A percentile compares a stretch with the other conserved stretches of the same genome.
These are phyloP conservation scores for Meganola albula DNA, from an alignment of 2,888 invertebrate genomes.

Conservation along the genomic window DNA sequence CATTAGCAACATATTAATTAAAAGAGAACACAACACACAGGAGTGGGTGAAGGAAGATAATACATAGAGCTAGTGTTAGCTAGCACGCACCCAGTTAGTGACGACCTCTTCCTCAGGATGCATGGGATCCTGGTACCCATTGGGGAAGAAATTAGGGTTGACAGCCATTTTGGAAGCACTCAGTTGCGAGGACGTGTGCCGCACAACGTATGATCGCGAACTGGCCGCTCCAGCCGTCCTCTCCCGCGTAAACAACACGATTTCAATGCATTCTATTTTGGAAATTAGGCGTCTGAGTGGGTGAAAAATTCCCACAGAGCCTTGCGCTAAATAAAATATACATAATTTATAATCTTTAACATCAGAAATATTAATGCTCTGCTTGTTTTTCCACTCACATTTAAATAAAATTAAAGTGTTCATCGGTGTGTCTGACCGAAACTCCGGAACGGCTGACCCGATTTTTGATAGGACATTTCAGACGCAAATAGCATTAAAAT, in stretches of 20 bases:
- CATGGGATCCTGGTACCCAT: constrained; percentile 73
- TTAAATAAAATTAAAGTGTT: too few species aligned
- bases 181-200: constrained; percentile 55
- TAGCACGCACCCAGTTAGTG: constrained; percentile 78
- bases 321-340: constrained; percentile 43
- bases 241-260: constrained; percentile 68
- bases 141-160: constrained; percentile 74
- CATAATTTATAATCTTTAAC: constrained; percentile 41
- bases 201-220: constrained; percentile 61
- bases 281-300: constrained; percentile 69
- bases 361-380: too few species aligned
- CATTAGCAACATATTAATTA: constrained; percentile 21
- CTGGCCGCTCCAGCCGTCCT: constrained; percentile 66
- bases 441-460: too few species aligned
- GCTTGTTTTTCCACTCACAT: too few species aligned
- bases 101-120: constrained; percentile 78
- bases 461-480: too few species aligned
- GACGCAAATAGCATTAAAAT: too few species aligned
- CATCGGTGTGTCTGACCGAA: too few species aligned
- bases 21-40: constrained; percentile 20
- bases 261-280: constrained; percentile 76
- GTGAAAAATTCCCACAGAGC: constrained; percentile 56
- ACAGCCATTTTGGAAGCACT: constrained; percentile 56
- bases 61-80: constrained; percentile 20
- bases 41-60: constrained; percentile 14